Conservation (phyloP, 2,888 invertebrate genomes). For the Agrilus cyanescens region DNA sequence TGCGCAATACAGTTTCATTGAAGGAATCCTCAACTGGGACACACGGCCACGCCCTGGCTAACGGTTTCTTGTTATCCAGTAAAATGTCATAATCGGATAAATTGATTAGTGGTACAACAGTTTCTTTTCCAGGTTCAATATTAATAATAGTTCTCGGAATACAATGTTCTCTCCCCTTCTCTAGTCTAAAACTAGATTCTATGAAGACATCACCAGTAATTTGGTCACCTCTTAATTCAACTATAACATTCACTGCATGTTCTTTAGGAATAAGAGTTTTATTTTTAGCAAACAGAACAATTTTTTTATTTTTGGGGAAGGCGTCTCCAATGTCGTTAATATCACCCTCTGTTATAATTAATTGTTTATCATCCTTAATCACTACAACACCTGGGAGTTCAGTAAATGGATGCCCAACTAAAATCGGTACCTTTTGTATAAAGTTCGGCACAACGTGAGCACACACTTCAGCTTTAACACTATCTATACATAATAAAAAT, state of each 20-base stretch:
- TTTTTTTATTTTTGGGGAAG: neutral
- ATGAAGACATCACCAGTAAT: too few relatives aligned
- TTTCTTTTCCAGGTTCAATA: too few relatives aligned
- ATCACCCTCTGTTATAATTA: neutral
- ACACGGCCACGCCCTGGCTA: too few relatives aligned
- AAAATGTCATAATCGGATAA: too few relatives aligned
- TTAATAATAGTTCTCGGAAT: too few relatives aligned
- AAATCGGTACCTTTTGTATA: slow-evolving; percentile 5
- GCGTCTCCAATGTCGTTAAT: neutral
- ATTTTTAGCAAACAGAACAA: neutral
- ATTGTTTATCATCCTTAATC: slow-evolving; percentile 1
- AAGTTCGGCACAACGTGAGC: slow-evolving; percentile 5
- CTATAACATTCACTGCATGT: neutral
- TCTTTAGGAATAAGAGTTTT: neutral
- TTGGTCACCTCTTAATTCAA: too few relatives aligned
- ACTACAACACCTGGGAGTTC: slow-evolving; percentile 5
- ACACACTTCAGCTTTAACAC: slow-evolving; percentile 2
- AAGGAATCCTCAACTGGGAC: too few relatives aligned
- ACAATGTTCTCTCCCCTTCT: too few relatives aligned
- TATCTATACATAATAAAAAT: slow-evolving; percentile 4
- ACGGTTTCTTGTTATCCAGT: too few relatives aligned
- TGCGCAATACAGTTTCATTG: too few relatives aligned
- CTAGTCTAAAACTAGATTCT: too few relatives aligned
- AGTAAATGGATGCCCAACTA: slow-evolving; percentile 9
- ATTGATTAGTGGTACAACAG: too few relatives aligned